phyloP scores from a whole-genome alignment of 2,888 invertebrate species.

The Hecatera dysodea region DNA sequence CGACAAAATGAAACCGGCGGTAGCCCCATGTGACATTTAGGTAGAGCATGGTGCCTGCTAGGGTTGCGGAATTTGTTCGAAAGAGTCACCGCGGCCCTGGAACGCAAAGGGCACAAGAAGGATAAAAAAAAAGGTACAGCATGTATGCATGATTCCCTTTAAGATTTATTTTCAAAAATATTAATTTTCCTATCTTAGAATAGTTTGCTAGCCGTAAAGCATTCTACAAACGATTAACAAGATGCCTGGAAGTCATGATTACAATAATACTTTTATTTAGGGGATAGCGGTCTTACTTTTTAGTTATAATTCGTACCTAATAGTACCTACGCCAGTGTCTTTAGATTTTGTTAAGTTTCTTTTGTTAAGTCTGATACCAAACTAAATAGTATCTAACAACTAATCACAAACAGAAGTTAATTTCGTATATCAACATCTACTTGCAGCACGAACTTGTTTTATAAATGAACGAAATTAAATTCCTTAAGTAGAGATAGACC shows the following conservation, averaged over 20 bases:
- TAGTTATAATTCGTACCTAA: background rate
- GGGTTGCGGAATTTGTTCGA: too few relatives aligned
- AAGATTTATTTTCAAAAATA: background rate
- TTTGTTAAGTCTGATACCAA: background rate
- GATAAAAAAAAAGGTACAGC: too few relatives aligned
- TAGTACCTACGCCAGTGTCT: background rate
- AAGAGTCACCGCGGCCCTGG: too few relatives aligned
- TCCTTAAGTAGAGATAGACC: background rate
- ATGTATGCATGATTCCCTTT: background rate
- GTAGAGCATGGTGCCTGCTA: too few relatives aligned
- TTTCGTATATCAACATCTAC: background rate
- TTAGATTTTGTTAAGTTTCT: background rate
- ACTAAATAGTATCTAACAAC: background rate
- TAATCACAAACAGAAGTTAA: background rate
- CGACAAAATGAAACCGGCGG: too few relatives aligned
- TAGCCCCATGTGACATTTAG: too few relatives aligned
- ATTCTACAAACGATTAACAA: background rate
- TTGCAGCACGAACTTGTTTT: background rate
- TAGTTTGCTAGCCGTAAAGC: background rate
- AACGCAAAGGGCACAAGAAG: too few relatives aligned
- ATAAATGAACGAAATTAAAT: slow-evolving; percentile 1
- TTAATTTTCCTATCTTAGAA: background rate
- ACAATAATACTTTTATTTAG: background rate
- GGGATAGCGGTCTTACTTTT: background rate
- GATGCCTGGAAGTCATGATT: background rate